Conservation (phyloP, 37 sponge, comb jelly and placozoan genomes). For the Spongia lamella region DNA sequence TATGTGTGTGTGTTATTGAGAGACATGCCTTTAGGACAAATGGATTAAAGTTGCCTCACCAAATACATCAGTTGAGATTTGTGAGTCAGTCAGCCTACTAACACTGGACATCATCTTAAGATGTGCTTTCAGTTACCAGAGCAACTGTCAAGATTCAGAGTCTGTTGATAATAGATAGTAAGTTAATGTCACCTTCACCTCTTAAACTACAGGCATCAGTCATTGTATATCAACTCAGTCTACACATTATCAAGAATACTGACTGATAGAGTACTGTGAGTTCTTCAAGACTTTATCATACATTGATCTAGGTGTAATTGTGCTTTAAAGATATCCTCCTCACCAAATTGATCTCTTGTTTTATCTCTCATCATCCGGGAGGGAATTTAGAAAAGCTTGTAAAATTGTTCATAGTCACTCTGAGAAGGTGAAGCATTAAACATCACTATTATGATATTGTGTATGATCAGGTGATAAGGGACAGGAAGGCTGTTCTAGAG, state of each 20-base stretch:
- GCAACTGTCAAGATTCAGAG: constrained; percentile 61
- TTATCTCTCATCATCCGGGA: constrained; percentile 46
- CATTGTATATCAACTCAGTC: constrained; percentile 48
- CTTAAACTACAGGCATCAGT: neutral
- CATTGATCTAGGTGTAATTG: neutral
- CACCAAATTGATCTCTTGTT: constrained; percentile 47
- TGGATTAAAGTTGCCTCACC: neutral
- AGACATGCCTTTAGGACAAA: neutral
- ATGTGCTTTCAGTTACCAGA: constrained; percentile 72
- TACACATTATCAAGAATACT: constrained; percentile 20
- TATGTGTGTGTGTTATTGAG: neutral
- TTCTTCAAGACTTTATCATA: neutral
- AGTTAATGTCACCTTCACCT: neutral
- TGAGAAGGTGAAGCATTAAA: constrained; percentile 26
- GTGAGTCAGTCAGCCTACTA: constrained; percentile 8
- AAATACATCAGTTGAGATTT: neutral
- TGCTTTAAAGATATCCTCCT: too few relatives aligned
- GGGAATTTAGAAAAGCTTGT: constrained; percentile 26
- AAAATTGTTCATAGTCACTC: constrained; percentile 55
- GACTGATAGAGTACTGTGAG: constrained; percentile 36
- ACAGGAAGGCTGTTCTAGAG: neutral
- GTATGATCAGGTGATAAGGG: neutral
- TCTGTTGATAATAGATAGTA: neutral
- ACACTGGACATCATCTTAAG: constrained; percentile 74
- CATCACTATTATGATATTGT: neutral